Conservation (phyloP, 2,888 invertebrate genomes). For the Oxyteleia sp. region DNA sequence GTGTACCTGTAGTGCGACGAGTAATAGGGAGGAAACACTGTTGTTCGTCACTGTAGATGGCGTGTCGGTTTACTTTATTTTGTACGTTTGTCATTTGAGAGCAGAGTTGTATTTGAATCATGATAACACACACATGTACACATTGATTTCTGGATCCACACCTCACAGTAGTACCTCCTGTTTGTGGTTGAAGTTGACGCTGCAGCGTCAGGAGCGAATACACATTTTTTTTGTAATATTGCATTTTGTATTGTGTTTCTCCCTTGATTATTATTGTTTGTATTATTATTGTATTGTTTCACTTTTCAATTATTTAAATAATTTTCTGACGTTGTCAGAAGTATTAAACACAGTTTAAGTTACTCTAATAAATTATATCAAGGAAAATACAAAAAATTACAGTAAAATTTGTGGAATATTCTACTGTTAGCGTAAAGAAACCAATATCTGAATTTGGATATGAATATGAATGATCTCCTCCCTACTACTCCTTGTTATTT, state of each 20-base stretch:
- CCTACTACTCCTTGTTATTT: conserved; percentile 12
- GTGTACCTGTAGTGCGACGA: background rate
- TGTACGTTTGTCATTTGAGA: background rate
- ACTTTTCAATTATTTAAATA: no score
- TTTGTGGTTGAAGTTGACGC: background rate
- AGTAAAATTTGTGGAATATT: background rate
- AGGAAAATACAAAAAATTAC: no score
- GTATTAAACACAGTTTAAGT: no score
- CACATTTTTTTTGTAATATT: no score
- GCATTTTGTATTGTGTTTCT: no score
- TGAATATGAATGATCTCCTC: conserved; percentile 10
- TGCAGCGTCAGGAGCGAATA: no score
- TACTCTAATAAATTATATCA: no score
- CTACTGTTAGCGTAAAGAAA: background rate
- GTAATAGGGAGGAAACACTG: conserved; percentile 31
- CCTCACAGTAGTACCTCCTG: background rate
- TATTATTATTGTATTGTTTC: no score
- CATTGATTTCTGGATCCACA: conserved; percentile 7
- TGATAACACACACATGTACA: conserved; percentile 16
- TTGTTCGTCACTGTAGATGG: conserved; percentile 11
- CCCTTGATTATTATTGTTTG: no score
- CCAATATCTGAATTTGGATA: background rate
- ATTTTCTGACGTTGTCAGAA: no score
- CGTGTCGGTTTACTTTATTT: conserved; percentile 1
- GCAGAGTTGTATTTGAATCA: background rate